Evolutionary conservation across 2,113 vertebrate species (phyloP).

Genomic region (Athene cunicularia): DNA sequence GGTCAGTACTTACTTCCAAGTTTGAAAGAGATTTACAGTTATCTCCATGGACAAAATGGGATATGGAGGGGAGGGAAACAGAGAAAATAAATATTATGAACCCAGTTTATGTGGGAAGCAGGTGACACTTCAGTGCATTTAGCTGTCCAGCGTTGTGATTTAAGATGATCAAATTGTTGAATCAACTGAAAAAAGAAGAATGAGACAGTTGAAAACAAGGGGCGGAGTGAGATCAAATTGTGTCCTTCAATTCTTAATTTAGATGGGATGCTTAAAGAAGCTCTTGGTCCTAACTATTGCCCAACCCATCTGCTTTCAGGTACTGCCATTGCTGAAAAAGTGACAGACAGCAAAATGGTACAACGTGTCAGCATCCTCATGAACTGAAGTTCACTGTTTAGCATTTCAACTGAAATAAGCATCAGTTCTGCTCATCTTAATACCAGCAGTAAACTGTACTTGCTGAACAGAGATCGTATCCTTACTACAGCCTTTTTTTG

Average conservation of each 20-base stretch:
- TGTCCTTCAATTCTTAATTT: not conserved
- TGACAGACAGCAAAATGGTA: not conserved
- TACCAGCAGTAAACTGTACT: not conserved
- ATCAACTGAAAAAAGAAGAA: not conserved
- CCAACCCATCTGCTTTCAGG: not conserved
- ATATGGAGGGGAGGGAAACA: not conserved
- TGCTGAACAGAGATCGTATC: not conserved
- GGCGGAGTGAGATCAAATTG: not conserved
- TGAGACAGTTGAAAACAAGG: not conserved
- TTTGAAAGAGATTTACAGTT: not conserved
- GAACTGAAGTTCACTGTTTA: not conserved
- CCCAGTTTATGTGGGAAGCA: not conserved
- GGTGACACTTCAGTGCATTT: not conserved
- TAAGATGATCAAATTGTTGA: not conserved
- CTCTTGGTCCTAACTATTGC: not conserved
- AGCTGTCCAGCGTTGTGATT: not conserved
- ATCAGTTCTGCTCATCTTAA: not conserved
- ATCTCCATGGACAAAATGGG: not conserved
- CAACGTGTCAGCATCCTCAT: not conserved
- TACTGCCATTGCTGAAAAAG: not conserved
- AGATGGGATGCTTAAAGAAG: not conserved
- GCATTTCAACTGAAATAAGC: not conserved
- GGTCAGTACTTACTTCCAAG: not conserved
- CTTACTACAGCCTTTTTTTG: not conserved
- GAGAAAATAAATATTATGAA: not conserved